Evolutionary conservation across 2,797 vertebrate species (phyloP), one percentile per base, ranked within the genome.

Genomic region (Poecilia picta): DNA sequence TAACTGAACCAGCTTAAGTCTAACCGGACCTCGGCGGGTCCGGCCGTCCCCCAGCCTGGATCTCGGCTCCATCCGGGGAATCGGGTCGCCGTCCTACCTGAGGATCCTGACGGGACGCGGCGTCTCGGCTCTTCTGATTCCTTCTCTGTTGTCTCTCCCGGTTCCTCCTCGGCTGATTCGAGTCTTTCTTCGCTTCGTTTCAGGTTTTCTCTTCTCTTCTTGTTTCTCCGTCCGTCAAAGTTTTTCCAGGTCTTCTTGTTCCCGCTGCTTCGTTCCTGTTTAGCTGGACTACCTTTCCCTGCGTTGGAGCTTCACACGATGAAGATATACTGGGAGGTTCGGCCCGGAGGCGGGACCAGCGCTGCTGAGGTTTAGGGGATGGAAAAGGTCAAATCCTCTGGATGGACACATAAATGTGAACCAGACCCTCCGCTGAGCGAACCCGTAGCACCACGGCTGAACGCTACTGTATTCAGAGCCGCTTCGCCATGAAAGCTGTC

Each of bases 291-390:
- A 89, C 87, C 89, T 91, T 90, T 64, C 72, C 33, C 79, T 43
- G 82, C 83, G 83, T 75, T 45, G 81, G 79, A 51, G 81, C 82
- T 84, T 75, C 43, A 81, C 75, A 86, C 91, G 83, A 90, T 89
- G 85, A 91, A 89, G 88, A 89, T 87, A 66, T 88, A 86, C 76
- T 79, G 71, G 76, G 85, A 81, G 83, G 84, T 81, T 90, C 81
- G 74, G 23, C 31, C 46, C 5, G 74, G 81, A 83, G 92, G 92
- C 85, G 92, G 91, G 88, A 83, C 75, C 80, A 85, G 76, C 1
- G 18, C 73, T 7, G 77, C 70, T 70, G 75, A 75, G 57, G 74
- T 74, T 3, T 64, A 79, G 78, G 78, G 84, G 78, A 43, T 43
- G 76, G 85, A 31, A 85, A 89, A 89, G 89, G 90, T 91, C 86